phyloP scores from a whole-genome alignment of 2,797 vertebrate species.

The Ciconia nigra region DNA sequence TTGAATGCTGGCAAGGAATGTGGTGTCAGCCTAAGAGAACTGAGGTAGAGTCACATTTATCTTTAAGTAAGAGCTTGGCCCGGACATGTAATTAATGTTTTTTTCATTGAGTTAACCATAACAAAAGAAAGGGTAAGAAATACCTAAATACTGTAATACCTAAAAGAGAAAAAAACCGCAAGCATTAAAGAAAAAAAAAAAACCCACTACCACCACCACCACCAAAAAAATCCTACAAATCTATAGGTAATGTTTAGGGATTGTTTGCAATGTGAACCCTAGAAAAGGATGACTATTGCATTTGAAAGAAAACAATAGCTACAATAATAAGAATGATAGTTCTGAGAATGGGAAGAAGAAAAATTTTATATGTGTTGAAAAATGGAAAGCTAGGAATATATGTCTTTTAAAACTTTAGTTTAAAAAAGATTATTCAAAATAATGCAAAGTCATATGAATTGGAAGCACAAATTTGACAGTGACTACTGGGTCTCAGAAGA shows the following conservation, averaged over 20 bases:
- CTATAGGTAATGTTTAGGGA: background rate
- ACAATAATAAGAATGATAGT: background rate
- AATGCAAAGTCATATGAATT: background rate
- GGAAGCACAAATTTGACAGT: background rate
- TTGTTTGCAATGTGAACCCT: background rate
- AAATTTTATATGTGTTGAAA: background rate
- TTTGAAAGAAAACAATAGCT: background rate
- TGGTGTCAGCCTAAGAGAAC: background rate
- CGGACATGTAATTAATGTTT: background rate
- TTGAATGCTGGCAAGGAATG: background rate
- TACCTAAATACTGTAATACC: background rate
- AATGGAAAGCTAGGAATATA: background rate
- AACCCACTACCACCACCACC: accelerated
- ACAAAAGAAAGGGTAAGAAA: background rate
- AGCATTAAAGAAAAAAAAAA: too few species aligned
- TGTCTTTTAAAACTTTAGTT: background rate
- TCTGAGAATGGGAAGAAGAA: background rate
- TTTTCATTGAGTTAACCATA: background rate
- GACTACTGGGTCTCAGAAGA: background rate
- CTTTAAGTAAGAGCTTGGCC: background rate
- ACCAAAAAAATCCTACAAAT: background rate
- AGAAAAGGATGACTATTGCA: background rate
- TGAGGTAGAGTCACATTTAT: background rate
- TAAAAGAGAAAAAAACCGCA: too few species aligned
- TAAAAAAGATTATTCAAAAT: background rate